Percentiles rank a stretch among this genome's conserved stretches.
These are phyloP conservation scores for Eurois occulta DNA, from an alignment of 2,888 invertebrate genomes.

Conservation along the genomic window DNA sequence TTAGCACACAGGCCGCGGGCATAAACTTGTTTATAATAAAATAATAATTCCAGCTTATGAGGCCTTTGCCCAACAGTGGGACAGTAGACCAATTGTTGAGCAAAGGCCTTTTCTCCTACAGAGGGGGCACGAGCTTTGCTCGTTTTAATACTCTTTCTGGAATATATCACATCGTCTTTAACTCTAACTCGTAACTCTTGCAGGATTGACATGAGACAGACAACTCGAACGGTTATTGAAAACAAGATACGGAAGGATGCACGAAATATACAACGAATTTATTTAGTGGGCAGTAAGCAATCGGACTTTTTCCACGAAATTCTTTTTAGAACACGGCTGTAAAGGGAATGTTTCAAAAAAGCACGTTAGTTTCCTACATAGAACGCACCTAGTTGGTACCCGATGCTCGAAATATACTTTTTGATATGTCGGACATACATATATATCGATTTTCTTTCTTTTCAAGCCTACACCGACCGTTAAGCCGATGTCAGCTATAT, in stretches of 20 bases:
- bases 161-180: neutral
- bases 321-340: constrained; percentile 42
- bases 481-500: neutral
- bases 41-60: no score
- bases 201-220: neutral
- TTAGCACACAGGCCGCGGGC: no score
- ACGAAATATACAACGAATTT: constrained; percentile 12
- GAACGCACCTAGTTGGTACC: constrained; percentile 13
- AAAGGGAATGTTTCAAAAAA: constrained; percentile 51
- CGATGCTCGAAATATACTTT: constrained; percentile 20
- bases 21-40: neutral
- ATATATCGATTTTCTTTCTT: constrained; percentile 9
- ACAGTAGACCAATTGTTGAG: no score
- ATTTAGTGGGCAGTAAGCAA: constrained; percentile 48
- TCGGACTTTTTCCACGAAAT: constrained; percentile 34
- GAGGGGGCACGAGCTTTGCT: neutral
- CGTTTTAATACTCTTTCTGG: neutral
- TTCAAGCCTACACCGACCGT: neutral
- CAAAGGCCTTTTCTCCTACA: neutral
- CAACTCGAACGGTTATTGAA: constrained; percentile 10
- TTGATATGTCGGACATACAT: constrained; percentile 12
- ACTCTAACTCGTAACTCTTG: neutral
- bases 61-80: no score
- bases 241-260: constrained; percentile 14
- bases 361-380: constrained; percentile 21